Evolutionary conservation across 2,113 vertebrate genomes (phyloP), one percentile per base, ranked within the genome.

Genomic region (Saguinus imperator): DNA sequence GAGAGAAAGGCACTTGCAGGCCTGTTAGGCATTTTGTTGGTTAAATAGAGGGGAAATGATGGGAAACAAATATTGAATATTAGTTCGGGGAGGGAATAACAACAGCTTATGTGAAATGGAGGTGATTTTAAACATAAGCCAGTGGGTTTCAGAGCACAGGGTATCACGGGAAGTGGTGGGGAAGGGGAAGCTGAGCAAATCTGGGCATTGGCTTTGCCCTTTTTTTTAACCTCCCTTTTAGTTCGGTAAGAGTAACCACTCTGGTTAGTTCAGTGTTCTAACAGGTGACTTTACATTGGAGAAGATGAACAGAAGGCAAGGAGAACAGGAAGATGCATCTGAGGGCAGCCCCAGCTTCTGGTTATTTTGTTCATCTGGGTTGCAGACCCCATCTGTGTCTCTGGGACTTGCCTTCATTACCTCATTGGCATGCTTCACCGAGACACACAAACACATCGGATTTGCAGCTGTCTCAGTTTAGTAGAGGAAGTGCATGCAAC

Each of bases 291-390:
- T 48, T 48, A 40, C 75, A 0, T 32, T 35, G 21, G 70, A n/a
- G n/a, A 48, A 27, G 66, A 6, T 43, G 8, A 0, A 0, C 0
- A 1, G 76, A 11, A 6, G 21, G n/a, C 25, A 6, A 29, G 32
- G 55, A 32, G 55, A 18, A 2, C 0, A 25, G 88, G 76, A 25
- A 21, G 25, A 17, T 16, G 0, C 27, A 0, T 21, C 55, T 40
- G 8, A 43, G 40, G 0, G 27, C 20, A 23, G 1, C 8, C 21
- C 23, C 4, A 3, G 58, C 80, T 84, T 84, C 45, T 8, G 57
- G 35, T 66, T 20, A 17, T 20, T 8, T 6, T 3, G 0, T 37
- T 35, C 43, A 2, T n/a, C 73, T 43, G 23, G 25, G 16, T 32
- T 10, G 40, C 58, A 6, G 4, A 4, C 58, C 32, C 5, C 21